Evolutionary conservation across 2,797 vertebrate species (phyloP).

Genomic region (Pterois miles): DNA sequence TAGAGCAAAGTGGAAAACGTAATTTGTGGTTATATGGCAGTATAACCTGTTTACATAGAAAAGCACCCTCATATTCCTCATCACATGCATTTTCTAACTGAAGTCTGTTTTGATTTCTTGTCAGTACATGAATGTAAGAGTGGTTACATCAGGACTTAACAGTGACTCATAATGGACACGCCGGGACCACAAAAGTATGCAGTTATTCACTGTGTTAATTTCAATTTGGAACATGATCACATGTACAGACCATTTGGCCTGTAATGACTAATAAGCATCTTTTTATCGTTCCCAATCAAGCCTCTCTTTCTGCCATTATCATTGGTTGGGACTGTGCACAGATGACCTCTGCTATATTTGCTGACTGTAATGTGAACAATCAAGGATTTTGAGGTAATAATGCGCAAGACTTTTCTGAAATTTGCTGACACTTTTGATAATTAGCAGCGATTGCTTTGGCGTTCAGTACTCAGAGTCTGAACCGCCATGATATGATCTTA

Average conservation of each 20-base stretch:
- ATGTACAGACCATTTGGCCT: not conserved
- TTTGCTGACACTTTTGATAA: not conserved
- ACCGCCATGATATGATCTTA: not conserved
- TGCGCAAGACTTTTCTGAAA: not conserved
- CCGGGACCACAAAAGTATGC: not conserved
- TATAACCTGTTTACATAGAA: not conserved
- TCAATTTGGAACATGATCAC: not conserved
- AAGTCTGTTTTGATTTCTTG: not conserved
- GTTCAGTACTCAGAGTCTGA: not conserved
- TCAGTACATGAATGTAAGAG: not conserved
- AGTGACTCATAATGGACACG: not conserved
- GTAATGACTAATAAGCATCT: constrained; percentile 15
- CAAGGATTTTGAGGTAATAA: not conserved
- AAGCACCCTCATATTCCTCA: not conserved
- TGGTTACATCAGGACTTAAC: not conserved
- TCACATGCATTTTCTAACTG: not conserved
- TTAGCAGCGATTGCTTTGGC: not conserved
- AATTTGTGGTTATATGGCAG: not conserved
- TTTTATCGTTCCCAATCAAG: not conserved
- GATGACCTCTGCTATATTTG: not conserved
- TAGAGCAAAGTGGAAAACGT: not conserved
- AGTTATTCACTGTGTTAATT: constrained; percentile 7
- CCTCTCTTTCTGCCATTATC: not conserved
- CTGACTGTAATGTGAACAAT: not conserved
- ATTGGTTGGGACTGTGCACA: not conserved